These are phyloP conservation scores for Xenentodon cancila DNA, from an alignment of 2,797 vertebrate genomes.

Conservation along the genomic window DNA sequence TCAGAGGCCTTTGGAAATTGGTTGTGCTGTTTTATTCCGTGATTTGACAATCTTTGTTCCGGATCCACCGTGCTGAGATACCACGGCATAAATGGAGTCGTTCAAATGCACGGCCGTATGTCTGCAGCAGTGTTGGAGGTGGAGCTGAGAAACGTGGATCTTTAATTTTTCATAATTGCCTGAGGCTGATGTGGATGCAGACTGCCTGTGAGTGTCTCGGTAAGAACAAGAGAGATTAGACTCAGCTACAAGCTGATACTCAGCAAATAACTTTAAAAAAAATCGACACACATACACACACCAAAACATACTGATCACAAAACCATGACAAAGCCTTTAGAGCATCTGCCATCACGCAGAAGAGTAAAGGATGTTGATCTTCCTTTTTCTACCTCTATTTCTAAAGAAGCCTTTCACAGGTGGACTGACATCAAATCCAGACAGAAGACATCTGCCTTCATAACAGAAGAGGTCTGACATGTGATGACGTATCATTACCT, in stretches of 20 bases:
- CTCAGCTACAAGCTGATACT: constrained; percentile 34
- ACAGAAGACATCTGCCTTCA: constrained; percentile 30
- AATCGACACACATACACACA: constrained; percentile 13
- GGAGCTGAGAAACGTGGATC: constrained; percentile 42
- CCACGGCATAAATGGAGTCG: constrained; percentile 17
- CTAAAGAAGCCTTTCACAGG: constrained; percentile 56
- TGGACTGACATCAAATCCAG: constrained; percentile 52
- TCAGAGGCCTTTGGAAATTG: constrained; percentile 4
- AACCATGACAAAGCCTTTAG: constrained; percentile 27
- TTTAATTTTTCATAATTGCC: constrained; percentile 64
- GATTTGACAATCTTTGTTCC: not conserved
- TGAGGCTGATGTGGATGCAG: constrained; percentile 40
- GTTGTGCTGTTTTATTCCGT: not conserved
- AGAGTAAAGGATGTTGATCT: constrained; percentile 28
- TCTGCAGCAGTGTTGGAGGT: constrained; percentile 43
- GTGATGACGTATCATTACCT: constrained; percentile 43
- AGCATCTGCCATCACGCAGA: constrained; percentile 22
- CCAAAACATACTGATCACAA: constrained; percentile 25
- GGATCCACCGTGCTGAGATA: constrained; percentile 1
- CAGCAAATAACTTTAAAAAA: constrained; percentile 26
- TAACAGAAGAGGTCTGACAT: constrained; percentile 29
- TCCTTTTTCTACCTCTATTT: constrained; percentile 4
- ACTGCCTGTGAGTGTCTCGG: constrained; percentile 40
- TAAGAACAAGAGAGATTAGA: constrained; percentile 34
- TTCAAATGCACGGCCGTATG: constrained; percentile 28